Evolutionary conservation across 2,113 vertebrate species (phyloP).

Genomic region (Ameiurus melas): DNA sequence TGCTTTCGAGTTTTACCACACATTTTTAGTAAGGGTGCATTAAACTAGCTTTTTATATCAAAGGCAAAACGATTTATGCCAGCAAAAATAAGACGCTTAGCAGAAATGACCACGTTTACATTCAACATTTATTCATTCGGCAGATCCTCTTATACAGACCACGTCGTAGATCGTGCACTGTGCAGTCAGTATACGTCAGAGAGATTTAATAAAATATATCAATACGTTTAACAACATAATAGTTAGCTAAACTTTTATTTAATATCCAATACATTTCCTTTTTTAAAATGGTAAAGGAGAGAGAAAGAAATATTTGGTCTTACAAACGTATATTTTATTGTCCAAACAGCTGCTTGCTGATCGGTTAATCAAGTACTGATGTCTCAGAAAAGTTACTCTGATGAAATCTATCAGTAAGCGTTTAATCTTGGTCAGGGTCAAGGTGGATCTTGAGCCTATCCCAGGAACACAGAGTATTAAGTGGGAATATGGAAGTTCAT

Average conservation of each 20-base stretch:
- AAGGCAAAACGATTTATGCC: background rate
- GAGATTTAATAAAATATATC: too few species aligned
- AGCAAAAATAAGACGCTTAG: background rate
- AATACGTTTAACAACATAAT: too few species aligned
- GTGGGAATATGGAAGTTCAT: background rate
- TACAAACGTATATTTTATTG: background rate
- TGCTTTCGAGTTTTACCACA: background rate
- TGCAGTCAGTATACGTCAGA: background rate
- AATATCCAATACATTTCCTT: background rate
- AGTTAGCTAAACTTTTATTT: background rate
- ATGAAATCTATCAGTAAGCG: background rate
- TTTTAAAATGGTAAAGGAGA: background rate
- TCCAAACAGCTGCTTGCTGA: background rate
- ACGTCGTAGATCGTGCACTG: too few species aligned
- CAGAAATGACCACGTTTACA: background rate
- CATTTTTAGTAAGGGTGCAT: background rate
- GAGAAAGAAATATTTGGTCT: background rate
- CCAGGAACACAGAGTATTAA: background rate
- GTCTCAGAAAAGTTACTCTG: background rate
- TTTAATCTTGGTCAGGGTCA: background rate
- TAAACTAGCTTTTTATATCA: slow-evolving; percentile 8
- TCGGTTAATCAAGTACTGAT: background rate
- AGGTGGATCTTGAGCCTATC: background rate
- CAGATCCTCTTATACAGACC: background rate
- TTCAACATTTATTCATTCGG: background rate